Evolutionary conservation across 1,140 invertebrate genomes (phyloP).

Genomic region (Neodiprion fabricii): DNA sequence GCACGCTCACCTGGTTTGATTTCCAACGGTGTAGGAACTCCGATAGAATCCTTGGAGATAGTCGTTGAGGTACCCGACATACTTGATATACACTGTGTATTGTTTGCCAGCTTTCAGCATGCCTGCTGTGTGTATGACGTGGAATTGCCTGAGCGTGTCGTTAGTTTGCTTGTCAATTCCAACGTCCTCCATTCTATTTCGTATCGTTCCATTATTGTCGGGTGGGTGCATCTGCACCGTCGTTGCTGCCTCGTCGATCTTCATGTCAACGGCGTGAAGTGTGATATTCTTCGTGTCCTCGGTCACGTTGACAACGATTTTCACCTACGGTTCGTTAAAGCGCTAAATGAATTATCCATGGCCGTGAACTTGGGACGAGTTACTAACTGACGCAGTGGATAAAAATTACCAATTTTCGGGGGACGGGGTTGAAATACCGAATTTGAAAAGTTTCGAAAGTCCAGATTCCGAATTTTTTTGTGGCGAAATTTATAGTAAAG

Average conservation of each 20-base stretch:
- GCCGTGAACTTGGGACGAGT: no score
- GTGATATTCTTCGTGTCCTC: slow-evolving; percentile 75
- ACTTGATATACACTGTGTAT: slow-evolving; percentile 76
- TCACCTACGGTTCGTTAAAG: slow-evolving; percentile 39
- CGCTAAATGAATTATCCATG: no score
- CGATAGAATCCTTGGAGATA: slow-evolving; percentile 87
- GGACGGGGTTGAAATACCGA: no score
- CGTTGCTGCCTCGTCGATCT: slow-evolving; percentile 65
- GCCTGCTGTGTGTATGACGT: slow-evolving; percentile 70
- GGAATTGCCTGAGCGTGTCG: slow-evolving; percentile 76
- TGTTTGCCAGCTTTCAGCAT: slow-evolving; percentile 63
- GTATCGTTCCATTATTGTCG: slow-evolving; percentile 38
- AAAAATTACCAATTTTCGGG: no score
- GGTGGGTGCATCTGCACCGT: slow-evolving; percentile 46
- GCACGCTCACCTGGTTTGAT: slow-evolving; percentile 69
- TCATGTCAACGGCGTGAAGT: slow-evolving; percentile 76
- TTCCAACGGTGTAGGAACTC: slow-evolving; percentile 78
- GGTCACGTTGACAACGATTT: slow-evolving; percentile 70
- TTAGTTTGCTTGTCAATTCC: slow-evolving; percentile 57
- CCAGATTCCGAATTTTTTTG: no score
- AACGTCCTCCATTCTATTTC: slow-evolving; percentile 44
- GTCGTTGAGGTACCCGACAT: slow-evolving; percentile 75
- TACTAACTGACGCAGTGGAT: no score
- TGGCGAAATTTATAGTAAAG: no score
- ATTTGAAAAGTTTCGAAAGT: no score